Conservation (phyloP, 1,140 invertebrate species). For the Lepidurus packardi region DNA sequence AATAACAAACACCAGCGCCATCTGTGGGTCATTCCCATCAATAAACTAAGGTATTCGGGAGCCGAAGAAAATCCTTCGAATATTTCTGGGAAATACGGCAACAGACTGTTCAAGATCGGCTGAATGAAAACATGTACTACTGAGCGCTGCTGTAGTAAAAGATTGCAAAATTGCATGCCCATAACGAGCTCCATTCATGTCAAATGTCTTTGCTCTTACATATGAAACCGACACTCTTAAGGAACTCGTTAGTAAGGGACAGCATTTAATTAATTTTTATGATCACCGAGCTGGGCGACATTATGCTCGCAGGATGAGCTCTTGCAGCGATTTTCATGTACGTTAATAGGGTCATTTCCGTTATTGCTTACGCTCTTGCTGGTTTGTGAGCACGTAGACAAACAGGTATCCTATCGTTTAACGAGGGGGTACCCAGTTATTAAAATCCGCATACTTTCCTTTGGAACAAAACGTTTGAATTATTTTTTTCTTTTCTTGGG, state of each 20-base stretch:
- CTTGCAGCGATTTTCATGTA: conserved; percentile 1
- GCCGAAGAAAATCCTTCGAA: too few species aligned
- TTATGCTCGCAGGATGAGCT: neutral
- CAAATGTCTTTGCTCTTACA: too few species aligned
- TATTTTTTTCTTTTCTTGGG: neutral
- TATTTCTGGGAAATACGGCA: too few species aligned
- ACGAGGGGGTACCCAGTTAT: neutral
- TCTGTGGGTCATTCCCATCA: too few species aligned
- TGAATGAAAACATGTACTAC: too few species aligned
- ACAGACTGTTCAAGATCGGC: too few species aligned
- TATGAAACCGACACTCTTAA: neutral
- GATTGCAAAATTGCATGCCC: too few species aligned
- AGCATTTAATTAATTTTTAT: conserved; percentile 1
- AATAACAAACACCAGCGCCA: too few species aligned
- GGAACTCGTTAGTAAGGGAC: neutral
- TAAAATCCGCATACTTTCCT: neutral
- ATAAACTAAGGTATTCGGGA: too few species aligned
- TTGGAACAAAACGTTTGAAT: neutral
- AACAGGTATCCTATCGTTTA: conserved; percentile 9
- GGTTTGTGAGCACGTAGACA: neutral
- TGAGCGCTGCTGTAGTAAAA: too few species aligned
- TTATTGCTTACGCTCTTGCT: neutral
- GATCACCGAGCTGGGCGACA: neutral
- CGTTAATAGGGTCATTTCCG: conserved; percentile 16
- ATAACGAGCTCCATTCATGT: too few species aligned